A percentile compares a stretch with the other conserved stretches of the same genome.
phyloP scores from a whole-genome alignment of 1,140 invertebrate species.

The Cheumatopsyche charites region DNA sequence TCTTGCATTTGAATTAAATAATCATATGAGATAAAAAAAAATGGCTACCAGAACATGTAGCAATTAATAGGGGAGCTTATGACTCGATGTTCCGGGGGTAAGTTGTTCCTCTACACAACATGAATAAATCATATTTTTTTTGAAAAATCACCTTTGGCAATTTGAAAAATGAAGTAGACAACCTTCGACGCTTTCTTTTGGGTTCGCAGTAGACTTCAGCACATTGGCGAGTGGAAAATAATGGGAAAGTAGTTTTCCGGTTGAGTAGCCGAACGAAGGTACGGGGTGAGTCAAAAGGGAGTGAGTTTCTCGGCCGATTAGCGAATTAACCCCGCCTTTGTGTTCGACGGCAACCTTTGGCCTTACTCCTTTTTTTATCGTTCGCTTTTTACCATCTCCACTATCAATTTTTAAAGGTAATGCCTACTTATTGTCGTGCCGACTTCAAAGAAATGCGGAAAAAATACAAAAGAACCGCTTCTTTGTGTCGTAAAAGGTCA shows the following conservation, averaged over 20 bases:
- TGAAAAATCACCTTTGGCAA: too few species aligned
- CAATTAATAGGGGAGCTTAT: too few species aligned
- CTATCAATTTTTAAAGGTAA: constrained; percentile 37
- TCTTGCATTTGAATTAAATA: too few species aligned
- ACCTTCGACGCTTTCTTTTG: neutral
- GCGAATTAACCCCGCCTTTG: constrained; percentile 39
- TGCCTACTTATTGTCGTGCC: constrained; percentile 31
- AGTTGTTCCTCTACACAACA: too few species aligned
- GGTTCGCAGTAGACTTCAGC: constrained; percentile 6
- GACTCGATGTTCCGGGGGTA: too few species aligned
- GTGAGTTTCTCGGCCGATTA: constrained; percentile 33
- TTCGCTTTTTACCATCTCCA: neutral
- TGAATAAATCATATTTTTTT: too few species aligned
- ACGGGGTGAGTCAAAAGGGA: neutral
- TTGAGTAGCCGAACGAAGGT: constrained; percentile 36
- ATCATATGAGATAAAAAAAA: too few species aligned
- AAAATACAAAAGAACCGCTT: constrained; percentile 2
- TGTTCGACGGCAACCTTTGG: constrained; percentile 24
- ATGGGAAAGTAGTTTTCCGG: constrained; percentile 47
- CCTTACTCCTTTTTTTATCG: constrained; percentile 11
- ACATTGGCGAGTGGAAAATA: constrained; percentile 42
- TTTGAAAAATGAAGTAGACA: neutral
- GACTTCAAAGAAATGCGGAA: constrained; percentile 24
- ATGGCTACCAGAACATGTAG: too few species aligned
- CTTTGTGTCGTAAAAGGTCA: constrained; percentile 20